phyloP scores from a whole-genome alignment of 1,140 invertebrate genomes.

The Cecropterus lyciades region DNA sequence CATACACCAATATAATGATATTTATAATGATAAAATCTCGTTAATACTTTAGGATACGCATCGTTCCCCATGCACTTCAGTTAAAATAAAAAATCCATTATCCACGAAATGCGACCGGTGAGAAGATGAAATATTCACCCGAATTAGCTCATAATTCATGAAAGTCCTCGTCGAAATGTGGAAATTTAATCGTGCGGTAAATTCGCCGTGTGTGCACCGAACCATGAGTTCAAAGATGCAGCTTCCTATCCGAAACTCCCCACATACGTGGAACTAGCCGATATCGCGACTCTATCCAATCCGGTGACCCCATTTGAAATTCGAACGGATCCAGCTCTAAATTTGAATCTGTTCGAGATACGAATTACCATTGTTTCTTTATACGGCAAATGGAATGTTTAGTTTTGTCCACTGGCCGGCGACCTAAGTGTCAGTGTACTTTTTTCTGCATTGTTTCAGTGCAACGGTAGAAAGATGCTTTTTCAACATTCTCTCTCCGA shows the following conservation, averaged over 20 bases:
- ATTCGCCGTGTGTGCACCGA: conserved; percentile 22
- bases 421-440: conserved; percentile 18
- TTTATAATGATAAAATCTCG: no score
- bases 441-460: conserved; percentile 28
- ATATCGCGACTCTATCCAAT: conserved; percentile 25
- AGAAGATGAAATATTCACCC: conserved; percentile 21
- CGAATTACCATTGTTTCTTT: conserved; percentile 27
- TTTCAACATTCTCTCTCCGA: conserved; percentile 16
- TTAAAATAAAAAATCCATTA: not conserved
- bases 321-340: conserved; percentile 19
- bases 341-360: conserved; percentile 18
- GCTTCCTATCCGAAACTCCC: conserved; percentile 15
- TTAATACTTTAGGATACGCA: no score
- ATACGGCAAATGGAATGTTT: conserved; percentile 16
- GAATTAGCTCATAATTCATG: conserved; percentile 30
- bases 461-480: conserved; percentile 21
- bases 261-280: conserved; percentile 17
- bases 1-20: no score
- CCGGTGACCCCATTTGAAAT: conserved; percentile 26
- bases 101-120: not conserved
- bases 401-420: conserved; percentile 7
- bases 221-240: conserved; percentile 34
- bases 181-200: conserved; percentile 32
- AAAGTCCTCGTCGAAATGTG: conserved; percentile 28
- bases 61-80: not conserved